Base-by-base conservation (phyloP, 2,888 invertebrate genomes). In the Iselma pallidipennis region DNA sequence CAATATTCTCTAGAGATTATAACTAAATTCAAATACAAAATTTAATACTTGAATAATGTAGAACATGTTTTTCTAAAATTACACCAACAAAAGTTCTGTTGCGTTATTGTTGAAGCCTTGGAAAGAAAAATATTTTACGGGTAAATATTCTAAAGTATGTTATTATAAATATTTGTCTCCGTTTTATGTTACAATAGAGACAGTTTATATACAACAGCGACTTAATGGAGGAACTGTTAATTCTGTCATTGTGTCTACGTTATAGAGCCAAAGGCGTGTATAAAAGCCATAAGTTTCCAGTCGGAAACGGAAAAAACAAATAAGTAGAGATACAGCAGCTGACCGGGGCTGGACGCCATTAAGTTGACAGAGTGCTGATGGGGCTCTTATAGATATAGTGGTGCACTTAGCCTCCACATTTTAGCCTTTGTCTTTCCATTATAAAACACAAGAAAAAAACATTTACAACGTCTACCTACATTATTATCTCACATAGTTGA, bases 321-420 rank as follows among this genome's bases (percentile, higher is more conserved):
- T 71, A 71, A 74, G 68, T 71, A 70, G 69, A 70, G 71, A 67
- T 70, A 69, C 71, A 71, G 67, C 68, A 66, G 66, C 61, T 60
- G 70, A 63, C 66, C 67, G 66, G 66, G 65, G 66, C 65, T 59
- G 69, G 68, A 66, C 66, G 71, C 74, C 71, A 74, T 74, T 74
- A 72, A 68, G 70, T 67, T 73, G 74, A 74, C 74, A 70, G 66
- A 72, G 68, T 72, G 72, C 73, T 70, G 71, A 70, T 69, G 70
- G 65, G 54, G 63, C 67, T 68, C 68, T 69, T 67, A 66, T 65
- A 65, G 66, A 62, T 42, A 42, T 62, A 55, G 51, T 62, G 25
- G 58, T 37, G 62, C 63, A 63, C 63, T 63, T 63, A 59, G 49
- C 49, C 55, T 45, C 59, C 59, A 58, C 63, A 55, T 59, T 37